Conservation (phyloP, 2,888 invertebrate genomes). For the Alloscopus bannaensis region DNA sequence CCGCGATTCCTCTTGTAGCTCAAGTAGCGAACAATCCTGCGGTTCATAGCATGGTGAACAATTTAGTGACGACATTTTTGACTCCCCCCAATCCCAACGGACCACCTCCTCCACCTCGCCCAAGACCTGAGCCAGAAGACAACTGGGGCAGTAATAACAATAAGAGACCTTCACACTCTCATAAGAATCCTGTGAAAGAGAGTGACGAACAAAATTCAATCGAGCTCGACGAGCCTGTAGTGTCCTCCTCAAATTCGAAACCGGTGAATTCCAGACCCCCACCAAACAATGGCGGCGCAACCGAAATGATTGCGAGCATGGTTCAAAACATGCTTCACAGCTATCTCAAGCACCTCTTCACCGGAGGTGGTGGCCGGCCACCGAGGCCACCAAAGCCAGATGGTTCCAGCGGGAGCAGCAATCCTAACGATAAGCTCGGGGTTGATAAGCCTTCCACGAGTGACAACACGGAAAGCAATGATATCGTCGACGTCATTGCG, state of each 20-base stretch:
- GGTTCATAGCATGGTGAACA: conserved; percentile 69
- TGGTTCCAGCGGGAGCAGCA: conserved; percentile 21
- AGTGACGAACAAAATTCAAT: conserved; percentile 1
- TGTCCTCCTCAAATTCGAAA: conserved; percentile 52
- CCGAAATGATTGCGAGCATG: conserved; percentile 56
- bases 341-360: conserved; percentile 68
- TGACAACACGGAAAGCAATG: conserved; percentile 37
- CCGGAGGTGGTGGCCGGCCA: conserved; percentile 34
- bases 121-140: conserved; percentile 51
- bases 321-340: conserved; percentile 67
- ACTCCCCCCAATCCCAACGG: conserved; percentile 66
- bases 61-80: conserved; percentile 70
- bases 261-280: conserved; percentile 42
- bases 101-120: conserved; percentile 52
- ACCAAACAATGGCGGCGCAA: conserved; percentile 49
- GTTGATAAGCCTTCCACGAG: conserved; percentile 22
- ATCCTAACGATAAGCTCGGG: conserved; percentile 18
- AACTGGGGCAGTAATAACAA: conserved; percentile 25
- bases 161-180: conserved; percentile 21
- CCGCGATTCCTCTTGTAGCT: conserved; percentile 68
- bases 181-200: conserved; percentile 57
- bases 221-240: conserved; percentile 50
- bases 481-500: conserved; percentile 51
- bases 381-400: conserved; percentile 30
- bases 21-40: conserved; percentile 71